Base-by-base conservation (phyloP, 2,113 vertebrate species). In the Gymnorhina tibicen region DNA sequence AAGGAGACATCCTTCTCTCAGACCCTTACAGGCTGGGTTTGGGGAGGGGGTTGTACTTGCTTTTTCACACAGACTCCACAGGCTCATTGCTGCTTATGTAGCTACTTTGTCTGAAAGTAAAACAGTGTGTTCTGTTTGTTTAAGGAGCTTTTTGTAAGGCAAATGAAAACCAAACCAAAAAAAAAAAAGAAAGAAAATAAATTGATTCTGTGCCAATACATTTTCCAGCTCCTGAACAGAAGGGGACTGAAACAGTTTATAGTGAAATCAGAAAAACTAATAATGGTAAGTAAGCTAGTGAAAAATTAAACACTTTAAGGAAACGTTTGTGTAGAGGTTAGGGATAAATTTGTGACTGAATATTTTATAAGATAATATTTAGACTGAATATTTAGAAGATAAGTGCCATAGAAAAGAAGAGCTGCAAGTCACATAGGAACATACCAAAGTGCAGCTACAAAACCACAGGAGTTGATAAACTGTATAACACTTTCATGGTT, bases 221-320 rank as follows among this genome's bases (percentile, higher is more conserved):
- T 98, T 98, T 98, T 98, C 94, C 96, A 98, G 98, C 95, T 98
- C 97, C 96, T 95, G 97, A 77, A 95, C 95, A 77, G 81, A 98
- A 97, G 95, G 97, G 97, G 95, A 97, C 97, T 60, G 98, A 98
- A 92, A 98, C 98, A 50, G 97, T 98, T 96, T 98, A 98, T 97
- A 98, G 97, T 97, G 98, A 98, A 97, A 98, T 98, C 97, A 98
- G 97, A 97, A 98, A 98, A 96, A 75, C 96, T 87, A 85, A 96
- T 90, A 94, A 97, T 86, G 97, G 97, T 98, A 96, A 98, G 98
- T 98, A 92, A 97, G 84, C 86, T 88, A 97, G 91, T 89, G 68
- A 89, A 92, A 95, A 96, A 83, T 72, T 28, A 81, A 94, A 77
- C 78, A 82, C 26, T 50, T 79, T 77, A 85, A 94, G 81, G 69